A percentile compares a stretch with the other conserved stretches of the same genome.
These are phyloP conservation scores for Leptinotarsa peninsularis DNA, from an alignment of 2,888 invertebrate genomes.

Conservation along the genomic window DNA sequence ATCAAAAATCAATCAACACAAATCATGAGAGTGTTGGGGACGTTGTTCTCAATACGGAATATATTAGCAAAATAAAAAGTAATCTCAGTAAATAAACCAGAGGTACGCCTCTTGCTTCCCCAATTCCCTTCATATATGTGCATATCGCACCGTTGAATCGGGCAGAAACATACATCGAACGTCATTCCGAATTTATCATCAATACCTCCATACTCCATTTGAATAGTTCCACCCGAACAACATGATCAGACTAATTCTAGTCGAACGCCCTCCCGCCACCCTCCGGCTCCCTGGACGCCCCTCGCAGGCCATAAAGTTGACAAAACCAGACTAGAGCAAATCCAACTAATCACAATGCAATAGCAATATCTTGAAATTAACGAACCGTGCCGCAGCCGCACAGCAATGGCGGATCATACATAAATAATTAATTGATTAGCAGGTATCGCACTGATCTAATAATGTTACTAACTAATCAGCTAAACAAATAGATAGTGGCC, in stretches of 20 bases:
- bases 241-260: conserved; percentile 30
- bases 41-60: too few species aligned
- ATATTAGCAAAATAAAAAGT: neutral
- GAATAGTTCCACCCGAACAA: conserved; percentile 28
- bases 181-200: conserved; percentile 12
- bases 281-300: conserved; percentile 29
- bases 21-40: too few species aligned
- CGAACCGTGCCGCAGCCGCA: conserved; percentile 56
- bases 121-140: neutral
- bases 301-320: conserved; percentile 47
- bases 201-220: conserved; percentile 30
- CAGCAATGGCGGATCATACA: conserved; percentile 62
- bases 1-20: too few species aligned
- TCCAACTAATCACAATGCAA: conserved; percentile 56
- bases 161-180: neutral
- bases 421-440: conserved; percentile 69
- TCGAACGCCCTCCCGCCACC: neutral
- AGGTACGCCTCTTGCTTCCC: neutral
- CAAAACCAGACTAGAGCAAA: conserved; percentile 49
- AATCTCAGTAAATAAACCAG: neutral
- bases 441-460: conserved; percentile 68
- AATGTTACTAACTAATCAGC: conserved; percentile 68
- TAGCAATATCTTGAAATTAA: conserved; percentile 64
- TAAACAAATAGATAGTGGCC: conserved; percentile 68
- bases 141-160: neutral